Evolutionary conservation across 1,140 invertebrate genomes (phyloP).

Genomic region (Gonioctena quinquepunctata): DNA sequence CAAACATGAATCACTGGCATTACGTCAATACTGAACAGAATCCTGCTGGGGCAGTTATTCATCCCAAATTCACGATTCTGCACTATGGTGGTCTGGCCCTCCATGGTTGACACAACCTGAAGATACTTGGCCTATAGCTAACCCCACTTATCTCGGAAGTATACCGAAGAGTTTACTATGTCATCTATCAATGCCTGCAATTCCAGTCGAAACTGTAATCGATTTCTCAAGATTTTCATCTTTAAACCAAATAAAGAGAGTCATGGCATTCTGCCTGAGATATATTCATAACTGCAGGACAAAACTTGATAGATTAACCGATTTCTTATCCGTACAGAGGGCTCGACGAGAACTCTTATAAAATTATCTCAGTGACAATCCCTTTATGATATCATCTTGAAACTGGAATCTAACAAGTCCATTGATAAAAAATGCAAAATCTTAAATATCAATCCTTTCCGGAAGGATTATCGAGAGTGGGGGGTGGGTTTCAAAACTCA

Average conservation of each 20-base stretch:
- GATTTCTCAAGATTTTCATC: no score
- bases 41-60: conserved; percentile 27
- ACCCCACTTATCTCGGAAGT: not conserved
- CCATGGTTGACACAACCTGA: conserved; percentile 15
- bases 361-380: not conserved
- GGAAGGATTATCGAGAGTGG: conserved; percentile 38
- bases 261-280: conserved; percentile 17
- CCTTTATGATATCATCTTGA: conserved; percentile 15
- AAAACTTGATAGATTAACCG: not conserved
- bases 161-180: no score
- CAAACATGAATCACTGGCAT: conserved; percentile 40
- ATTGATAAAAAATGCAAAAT: conserved; percentile 22
- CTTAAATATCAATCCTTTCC: conserved; percentile 27
- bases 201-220: no score
- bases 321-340: not conserved
- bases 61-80: not conserved
- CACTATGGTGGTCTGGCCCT: conserved; percentile 30
- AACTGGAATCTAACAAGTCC: not conserved
- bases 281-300: conserved; percentile 2
- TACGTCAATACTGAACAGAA: conserved; percentile 46
- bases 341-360: conserved; percentile 1
- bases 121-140: not conserved
- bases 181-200: no score
- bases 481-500: conserved; percentile 36
- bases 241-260: no score